Conservation (phyloP, 2,113 vertebrate genomes). For the Perca flavescens region DNA sequence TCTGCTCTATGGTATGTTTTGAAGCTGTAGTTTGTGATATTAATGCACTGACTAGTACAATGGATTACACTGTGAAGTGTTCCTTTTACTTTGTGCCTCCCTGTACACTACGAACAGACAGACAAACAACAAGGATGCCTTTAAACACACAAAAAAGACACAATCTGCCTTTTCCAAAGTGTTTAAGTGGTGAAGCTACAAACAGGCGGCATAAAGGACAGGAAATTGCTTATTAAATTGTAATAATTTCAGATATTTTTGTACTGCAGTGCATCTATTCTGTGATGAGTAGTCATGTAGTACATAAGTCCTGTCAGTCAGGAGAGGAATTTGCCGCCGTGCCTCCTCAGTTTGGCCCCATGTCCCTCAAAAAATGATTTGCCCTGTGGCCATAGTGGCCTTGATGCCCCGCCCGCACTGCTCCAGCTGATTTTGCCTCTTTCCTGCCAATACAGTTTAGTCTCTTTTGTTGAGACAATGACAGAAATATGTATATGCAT, state of each 20-base stretch:
- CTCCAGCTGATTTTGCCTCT: no score
- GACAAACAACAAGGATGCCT: neutral
- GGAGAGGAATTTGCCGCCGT: no score
- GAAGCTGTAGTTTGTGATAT: neutral
- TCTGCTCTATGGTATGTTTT: neutral
- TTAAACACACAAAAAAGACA: neutral
- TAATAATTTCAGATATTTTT: neutral
- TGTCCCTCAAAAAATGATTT: no score
- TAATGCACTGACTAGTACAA: neutral
- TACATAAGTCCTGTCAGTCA: constrained; percentile 22
- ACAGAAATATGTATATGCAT: no score
- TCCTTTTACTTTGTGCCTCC: neutral
- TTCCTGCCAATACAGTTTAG: no score
- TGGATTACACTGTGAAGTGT: neutral
- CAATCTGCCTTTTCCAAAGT: neutral
- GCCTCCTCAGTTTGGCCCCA: no score
- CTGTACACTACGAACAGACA: neutral
- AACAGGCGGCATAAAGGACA: neutral
- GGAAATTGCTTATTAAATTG: constrained; percentile 22
- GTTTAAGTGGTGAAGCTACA: neutral
- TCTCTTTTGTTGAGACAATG: no score
- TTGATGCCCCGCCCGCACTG: no score
- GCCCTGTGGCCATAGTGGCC: no score
- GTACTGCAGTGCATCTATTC: neutral
- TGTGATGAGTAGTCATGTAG: constrained; percentile 13